Conservation (phyloP, 2,797 vertebrate species). For the Jordanella pulchra region DNA sequence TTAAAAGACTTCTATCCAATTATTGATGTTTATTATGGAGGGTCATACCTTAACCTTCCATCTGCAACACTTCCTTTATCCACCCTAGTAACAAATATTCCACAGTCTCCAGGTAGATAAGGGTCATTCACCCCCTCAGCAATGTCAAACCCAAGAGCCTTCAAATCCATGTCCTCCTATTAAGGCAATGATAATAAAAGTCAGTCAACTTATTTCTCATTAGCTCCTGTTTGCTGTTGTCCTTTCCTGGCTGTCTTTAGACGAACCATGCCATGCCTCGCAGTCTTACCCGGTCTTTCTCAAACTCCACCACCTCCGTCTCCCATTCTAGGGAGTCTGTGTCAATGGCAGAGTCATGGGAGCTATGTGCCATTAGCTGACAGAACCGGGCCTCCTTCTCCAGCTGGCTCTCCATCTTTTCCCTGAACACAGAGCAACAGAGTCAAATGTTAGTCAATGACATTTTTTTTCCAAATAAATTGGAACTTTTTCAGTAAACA, state of each 20-base stretch:
- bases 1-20: not conserved
- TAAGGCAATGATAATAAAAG: slow-evolving; percentile 28
- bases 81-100: slow-evolving; percentile 96
- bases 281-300: slow-evolving; percentile 90
- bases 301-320: slow-evolving; percentile 97
- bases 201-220: slow-evolving; percentile 25
- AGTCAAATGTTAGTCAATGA: slow-evolving; percentile 46
- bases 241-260: slow-evolving; percentile 16
- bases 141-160: slow-evolving; percentile 95
- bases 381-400: slow-evolving; percentile 95
- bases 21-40: not conserved
- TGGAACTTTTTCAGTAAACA: not conserved
- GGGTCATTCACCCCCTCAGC: slow-evolving; percentile 97
- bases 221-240: slow-evolving; percentile 14
- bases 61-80: slow-evolving; percentile 98
- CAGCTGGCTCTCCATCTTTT: slow-evolving; percentile 95
- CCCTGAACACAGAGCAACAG: slow-evolving; percentile 76
- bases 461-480: not conserved
- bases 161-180: slow-evolving; percentile 96
- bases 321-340: slow-evolving; percentile 98
- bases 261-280: slow-evolving; percentile 19
- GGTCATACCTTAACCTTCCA: slow-evolving; percentile 89
- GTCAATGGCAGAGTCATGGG: slow-evolving; percentile 96
- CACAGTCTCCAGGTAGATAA: slow-evolving; percentile 93
- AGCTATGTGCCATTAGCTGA: slow-evolving; percentile 95